Conservation (phyloP, 2,888 invertebrate species). For the Branchinecta sandiegonensis region DNA sequence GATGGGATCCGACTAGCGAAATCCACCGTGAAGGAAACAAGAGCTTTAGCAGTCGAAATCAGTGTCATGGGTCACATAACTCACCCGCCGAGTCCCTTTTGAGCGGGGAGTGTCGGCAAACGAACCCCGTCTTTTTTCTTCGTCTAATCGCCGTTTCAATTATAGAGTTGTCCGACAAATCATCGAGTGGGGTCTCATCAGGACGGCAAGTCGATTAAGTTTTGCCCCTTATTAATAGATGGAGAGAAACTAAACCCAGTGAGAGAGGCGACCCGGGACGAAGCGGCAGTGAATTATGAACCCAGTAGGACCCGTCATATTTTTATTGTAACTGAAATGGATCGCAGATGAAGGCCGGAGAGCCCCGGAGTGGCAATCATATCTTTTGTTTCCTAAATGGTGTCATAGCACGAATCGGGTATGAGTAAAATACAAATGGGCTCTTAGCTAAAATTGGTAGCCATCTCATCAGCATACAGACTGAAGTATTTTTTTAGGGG, state of each 20-base stretch:
- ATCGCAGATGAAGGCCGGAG: background rate
- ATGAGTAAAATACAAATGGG: conserved; percentile 9
- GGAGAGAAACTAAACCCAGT: background rate
- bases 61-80: conserved; percentile 7
- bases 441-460: no score
- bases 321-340: conserved; percentile 12
- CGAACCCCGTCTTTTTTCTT: conserved; percentile 17
- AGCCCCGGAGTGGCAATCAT: background rate
- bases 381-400: conserved; percentile 12
- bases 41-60: conserved; percentile 1
- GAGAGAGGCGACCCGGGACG: conserved; percentile 14
- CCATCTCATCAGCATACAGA: no score
- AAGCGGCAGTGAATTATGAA: conserved; percentile 3
- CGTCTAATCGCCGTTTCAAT: conserved; percentile 16
- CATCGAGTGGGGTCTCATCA: conserved; percentile 17
- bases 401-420: background rate
- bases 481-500: no score
- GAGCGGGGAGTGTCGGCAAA: conserved; percentile 19
- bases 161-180: conserved; percentile 16
- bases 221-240: conserved; percentile 15
- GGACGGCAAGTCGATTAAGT: conserved; percentile 13
- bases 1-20: conserved; percentile 6
- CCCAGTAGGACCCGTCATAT: conserved; percentile 2
- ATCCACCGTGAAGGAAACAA: conserved; percentile 15
- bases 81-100: conserved; percentile 16